Conservation (phyloP, 2,797 vertebrate genomes). For the Pantherophis alleghaniensis region DNA sequence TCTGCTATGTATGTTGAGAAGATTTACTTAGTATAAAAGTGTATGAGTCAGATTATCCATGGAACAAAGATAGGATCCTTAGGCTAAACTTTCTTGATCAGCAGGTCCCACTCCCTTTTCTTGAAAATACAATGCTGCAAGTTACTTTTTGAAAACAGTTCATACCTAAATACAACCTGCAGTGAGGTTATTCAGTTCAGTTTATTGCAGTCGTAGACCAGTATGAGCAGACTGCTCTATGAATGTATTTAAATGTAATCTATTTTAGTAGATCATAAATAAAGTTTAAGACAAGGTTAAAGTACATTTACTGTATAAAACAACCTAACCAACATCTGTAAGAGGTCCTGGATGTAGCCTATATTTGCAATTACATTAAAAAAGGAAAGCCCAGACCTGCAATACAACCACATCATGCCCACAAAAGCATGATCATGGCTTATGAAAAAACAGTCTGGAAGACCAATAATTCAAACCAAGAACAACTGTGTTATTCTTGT, state of each 20-base stretch:
- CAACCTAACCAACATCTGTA: background rate
- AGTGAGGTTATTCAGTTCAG: background rate
- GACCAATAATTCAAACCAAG: background rate
- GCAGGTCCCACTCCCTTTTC: background rate
- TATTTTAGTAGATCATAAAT: background rate
- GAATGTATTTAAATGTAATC: background rate
- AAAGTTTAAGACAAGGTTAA: background rate
- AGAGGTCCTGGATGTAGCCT: background rate
- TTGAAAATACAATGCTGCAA: background rate
- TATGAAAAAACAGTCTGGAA: background rate
- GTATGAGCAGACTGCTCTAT: background rate
- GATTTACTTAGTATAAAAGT: background rate
- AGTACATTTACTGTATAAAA: background rate
- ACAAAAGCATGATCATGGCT: background rate
- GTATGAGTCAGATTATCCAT: background rate
- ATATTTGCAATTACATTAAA: background rate
- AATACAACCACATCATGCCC: background rate
- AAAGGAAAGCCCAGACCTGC: background rate
- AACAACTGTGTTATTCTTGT: background rate
- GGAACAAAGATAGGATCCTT: constrained; percentile 1
- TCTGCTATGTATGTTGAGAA: background rate
- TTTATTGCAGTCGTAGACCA: background rate
- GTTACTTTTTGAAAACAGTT: background rate
- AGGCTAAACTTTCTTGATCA: background rate
- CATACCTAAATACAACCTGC: background rate